A percentile compares a stretch with the other conserved stretches of the same genome.
These are phyloP conservation scores for Anthopleura sola DNA, from an alignment of 64 coral and sea anemone species.

Conservation along the genomic window DNA sequence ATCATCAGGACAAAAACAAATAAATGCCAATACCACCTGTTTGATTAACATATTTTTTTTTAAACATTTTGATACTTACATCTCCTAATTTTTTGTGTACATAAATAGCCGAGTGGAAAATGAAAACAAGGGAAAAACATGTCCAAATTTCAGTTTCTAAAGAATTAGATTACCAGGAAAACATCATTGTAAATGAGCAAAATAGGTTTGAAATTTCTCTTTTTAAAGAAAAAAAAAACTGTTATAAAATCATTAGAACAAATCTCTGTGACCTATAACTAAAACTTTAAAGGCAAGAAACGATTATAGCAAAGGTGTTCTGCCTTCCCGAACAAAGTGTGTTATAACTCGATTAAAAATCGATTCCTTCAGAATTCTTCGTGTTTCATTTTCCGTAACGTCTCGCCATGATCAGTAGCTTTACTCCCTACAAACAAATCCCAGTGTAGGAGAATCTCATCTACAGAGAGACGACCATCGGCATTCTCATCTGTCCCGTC, in stretches of 20 bases:
- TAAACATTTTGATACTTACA: neutral
- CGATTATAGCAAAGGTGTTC: neutral
- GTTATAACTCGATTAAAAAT: neutral
- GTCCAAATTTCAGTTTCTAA: no score
- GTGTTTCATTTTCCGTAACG: slow-evolving; percentile 82
- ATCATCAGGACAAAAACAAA: neutral
- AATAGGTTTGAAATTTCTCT: no score
- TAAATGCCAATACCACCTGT: neutral
- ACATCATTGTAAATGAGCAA: neutral
- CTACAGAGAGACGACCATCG: slow-evolving; percentile 73
- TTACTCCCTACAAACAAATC: slow-evolving; percentile 95
- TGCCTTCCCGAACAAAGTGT: no score
- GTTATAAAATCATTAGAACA: neutral
- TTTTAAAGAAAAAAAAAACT: neutral
- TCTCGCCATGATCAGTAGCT: slow-evolving; percentile 94
- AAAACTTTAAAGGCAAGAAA: neutral
- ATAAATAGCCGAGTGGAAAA: no score
- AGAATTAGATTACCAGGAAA: neutral
- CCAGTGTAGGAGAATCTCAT: slow-evolving; percentile 93
- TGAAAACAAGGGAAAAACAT: no score
- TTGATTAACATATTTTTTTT: neutral
- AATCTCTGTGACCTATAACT: no score
- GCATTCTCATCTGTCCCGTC: slow-evolving; percentile 94
- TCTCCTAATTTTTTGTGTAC: neutral
- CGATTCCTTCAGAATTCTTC: slow-evolving; percentile 50